Percentiles rank a stretch among this genome's conserved stretches.
Evolutionary conservation across 2,888 invertebrate species (phyloP).

Genomic region (Embidobia sp.): DNA sequence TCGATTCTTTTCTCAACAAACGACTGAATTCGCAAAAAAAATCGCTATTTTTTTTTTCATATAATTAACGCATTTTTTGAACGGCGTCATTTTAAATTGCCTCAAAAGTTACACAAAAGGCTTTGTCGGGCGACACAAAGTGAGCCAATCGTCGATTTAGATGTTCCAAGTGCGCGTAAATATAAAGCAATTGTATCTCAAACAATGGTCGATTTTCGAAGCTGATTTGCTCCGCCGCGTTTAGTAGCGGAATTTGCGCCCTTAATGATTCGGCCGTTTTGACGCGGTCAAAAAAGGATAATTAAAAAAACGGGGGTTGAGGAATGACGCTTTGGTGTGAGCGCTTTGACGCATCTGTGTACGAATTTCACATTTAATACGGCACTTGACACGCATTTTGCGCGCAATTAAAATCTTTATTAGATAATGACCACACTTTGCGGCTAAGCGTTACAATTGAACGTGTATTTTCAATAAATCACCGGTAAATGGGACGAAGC

Average conservation of each 20-base stretch:
- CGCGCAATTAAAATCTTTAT: conserved; percentile 40
- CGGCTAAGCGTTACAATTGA: conserved; percentile 7
- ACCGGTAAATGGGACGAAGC: background rate
- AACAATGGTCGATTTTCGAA: conserved; percentile 32
- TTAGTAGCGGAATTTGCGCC: conserved; percentile 6
- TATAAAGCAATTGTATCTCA: conserved; percentile 32
- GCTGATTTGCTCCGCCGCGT: conserved; percentile 5
- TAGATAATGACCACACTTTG: conserved; percentile 31
- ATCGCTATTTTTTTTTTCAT: no score
- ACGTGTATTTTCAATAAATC: conserved; percentile 14
- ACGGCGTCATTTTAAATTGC: conserved; percentile 4
- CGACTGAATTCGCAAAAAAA: no score
- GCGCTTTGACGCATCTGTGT: conserved; percentile 23
- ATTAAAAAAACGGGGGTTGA: background rate
- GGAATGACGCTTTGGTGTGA: background rate
- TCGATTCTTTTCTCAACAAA: no score
- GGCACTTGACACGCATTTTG: conserved; percentile 42
- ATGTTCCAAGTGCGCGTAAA: conserved; percentile 37
- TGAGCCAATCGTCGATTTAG: conserved; percentile 29
- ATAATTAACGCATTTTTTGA: background rate
- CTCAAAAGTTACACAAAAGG: conserved; percentile 20
- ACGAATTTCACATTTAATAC: conserved; percentile 26
- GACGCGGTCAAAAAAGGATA: background rate
- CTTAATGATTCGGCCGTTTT: conserved; percentile 16
- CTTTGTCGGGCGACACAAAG: conserved; percentile 25